A percentile compares a stretch with the other conserved stretches of the same genome.
Evolutionary conservation across 1,140 invertebrate species (phyloP).

Genomic region (Bradynema listronoti): DNA sequence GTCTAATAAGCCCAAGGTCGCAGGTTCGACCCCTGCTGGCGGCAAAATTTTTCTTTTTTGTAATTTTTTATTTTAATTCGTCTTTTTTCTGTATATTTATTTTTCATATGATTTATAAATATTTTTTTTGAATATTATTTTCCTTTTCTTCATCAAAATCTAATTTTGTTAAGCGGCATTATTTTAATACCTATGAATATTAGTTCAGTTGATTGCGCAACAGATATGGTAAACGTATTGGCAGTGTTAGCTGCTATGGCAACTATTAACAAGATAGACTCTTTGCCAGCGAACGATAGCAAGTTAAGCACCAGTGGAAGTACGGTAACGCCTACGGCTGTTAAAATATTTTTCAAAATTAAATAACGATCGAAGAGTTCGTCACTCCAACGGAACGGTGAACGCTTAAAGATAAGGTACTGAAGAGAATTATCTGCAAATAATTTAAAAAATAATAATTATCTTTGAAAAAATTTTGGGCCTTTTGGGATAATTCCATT

Average conservation of each 20-base stretch:
- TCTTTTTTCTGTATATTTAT: too few species aligned
- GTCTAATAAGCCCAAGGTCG: conserved; percentile 59
- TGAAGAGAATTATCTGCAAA: conserved; percentile 19
- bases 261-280: conserved; percentile 23
- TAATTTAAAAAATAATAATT: conserved; percentile 1
- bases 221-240: conserved; percentile 8
- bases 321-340: conserved; percentile 16
- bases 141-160: too few species aligned
- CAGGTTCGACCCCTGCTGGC: conserved; percentile 56
- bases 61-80: too few species aligned
- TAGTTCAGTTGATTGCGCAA: conserved; percentile 12
- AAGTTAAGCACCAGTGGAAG: conserved; percentile 9
- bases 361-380: conserved; percentile 18
- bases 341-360: conserved; percentile 9
- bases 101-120: too few species aligned
- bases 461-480: neutral
- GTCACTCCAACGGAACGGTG: conserved; percentile 24
- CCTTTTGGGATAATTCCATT: neutral
- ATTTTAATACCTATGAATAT: conserved; percentile 24
- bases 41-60: too few species aligned
- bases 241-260: conserved; percentile 5
- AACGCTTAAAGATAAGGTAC: conserved; percentile 20
- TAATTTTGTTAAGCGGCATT: too few species aligned
- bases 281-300: conserved; percentile 7
- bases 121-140: too few species aligned